Conservation (phyloP, 2,113 vertebrate genomes). For the Equus przewalskii region DNA sequence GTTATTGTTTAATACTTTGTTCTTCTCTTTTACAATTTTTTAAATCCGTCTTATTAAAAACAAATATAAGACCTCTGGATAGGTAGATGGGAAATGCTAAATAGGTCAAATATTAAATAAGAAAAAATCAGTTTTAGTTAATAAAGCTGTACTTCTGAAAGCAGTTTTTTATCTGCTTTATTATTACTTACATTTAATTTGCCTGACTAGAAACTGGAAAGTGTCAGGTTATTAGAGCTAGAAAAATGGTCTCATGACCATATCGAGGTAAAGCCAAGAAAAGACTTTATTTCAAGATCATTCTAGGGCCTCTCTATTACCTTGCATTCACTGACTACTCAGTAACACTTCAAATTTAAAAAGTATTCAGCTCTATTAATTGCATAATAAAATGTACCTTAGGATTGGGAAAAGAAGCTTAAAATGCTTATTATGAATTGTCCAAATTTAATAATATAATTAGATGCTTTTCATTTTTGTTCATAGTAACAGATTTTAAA, state of each 20-base stretch:
- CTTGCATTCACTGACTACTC: background rate
- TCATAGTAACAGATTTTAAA: slow-evolving; percentile 30
- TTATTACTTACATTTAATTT: background rate
- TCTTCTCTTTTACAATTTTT: slow-evolving; percentile 52
- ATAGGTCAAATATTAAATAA: slow-evolving; percentile 12
- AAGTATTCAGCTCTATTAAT: background rate
- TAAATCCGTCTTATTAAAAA: slow-evolving; percentile 4
- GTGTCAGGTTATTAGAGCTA: background rate
- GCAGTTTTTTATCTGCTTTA: background rate
- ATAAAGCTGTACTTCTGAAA: slow-evolving; percentile 34
- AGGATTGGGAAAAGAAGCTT: background rate
- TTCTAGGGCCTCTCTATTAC: background rate
- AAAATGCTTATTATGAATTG: background rate
- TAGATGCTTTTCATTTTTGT: background rate
- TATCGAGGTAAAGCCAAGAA: background rate
- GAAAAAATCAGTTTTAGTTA: background rate
- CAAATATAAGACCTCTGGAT: background rate
- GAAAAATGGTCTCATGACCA: background rate
- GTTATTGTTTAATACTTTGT: background rate
- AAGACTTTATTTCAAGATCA: background rate
- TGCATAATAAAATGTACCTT: background rate
- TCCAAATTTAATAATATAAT: background rate
- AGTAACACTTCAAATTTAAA: background rate
- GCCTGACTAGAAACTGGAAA: background rate
- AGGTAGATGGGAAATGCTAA: background rate